Evolutionary conservation across 2,113 vertebrate genomes (phyloP).

Genomic region (Syrmaticus mikado): DNA sequence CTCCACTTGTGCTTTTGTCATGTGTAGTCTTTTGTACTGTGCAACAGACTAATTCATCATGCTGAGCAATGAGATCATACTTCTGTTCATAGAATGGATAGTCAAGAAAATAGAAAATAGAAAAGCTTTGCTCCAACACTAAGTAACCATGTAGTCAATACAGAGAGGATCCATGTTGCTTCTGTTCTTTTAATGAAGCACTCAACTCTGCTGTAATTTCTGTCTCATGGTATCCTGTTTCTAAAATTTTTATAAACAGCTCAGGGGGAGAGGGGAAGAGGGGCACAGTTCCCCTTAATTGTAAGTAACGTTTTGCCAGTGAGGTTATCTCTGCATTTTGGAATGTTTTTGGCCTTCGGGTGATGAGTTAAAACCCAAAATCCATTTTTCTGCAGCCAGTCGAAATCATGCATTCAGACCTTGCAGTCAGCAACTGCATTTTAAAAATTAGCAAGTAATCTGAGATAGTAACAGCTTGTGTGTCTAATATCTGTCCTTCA

Average conservation of each 20-base stretch:
- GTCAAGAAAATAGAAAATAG: not conserved
- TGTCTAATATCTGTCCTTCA: conserved; percentile 21
- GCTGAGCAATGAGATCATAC: not conserved
- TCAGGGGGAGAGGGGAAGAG: not conserved
- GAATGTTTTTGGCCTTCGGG: not conserved
- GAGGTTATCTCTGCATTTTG: rapidly evolving
- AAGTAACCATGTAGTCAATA: not conserved
- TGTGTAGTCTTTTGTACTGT: not conserved
- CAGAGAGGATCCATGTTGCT: not conserved
- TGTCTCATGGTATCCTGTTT: not conserved
- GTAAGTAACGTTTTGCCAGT: not conserved
- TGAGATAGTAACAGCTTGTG: not conserved
- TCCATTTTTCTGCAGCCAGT: not conserved
- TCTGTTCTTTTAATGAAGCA: not conserved
- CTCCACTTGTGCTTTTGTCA: not conserved
- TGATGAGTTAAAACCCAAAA: not conserved
- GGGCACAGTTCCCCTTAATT: not conserved
- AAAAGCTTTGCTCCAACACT: not conserved
- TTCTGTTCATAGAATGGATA: not conserved
- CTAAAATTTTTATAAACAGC: not conserved
- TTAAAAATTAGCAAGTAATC: conserved; percentile 8
- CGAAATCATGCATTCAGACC: not conserved
- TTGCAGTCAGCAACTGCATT: not conserved
- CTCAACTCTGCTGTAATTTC: not conserved
- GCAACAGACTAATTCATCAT: not conserved